Evolutionary conservation across 2,888 invertebrate species (phyloP).

Genomic region (Patella caerulea): DNA sequence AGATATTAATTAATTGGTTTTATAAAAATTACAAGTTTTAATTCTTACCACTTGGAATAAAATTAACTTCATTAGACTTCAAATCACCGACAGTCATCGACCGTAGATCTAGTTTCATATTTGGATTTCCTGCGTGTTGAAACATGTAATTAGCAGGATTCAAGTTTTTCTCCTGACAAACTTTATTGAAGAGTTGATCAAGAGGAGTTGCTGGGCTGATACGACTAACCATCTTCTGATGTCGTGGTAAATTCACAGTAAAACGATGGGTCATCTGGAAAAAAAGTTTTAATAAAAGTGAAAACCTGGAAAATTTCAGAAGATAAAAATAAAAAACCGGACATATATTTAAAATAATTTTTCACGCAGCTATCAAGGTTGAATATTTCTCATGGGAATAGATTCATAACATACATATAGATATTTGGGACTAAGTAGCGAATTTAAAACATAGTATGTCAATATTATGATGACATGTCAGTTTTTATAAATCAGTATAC

Average conservation of each 20-base stretch:
- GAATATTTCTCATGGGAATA: no score
- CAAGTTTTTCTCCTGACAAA: slow-evolving; percentile 84
- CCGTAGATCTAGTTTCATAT: slow-evolving; percentile 39
- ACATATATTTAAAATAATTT: no score
- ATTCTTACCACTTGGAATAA: slow-evolving; percentile 46
- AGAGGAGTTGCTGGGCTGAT: slow-evolving; percentile 81
- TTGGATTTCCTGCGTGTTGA: slow-evolving; percentile 80
- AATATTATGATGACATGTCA: no score
- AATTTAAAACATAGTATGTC: no score
- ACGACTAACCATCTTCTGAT: slow-evolving; percentile 84
- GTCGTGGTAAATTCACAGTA: slow-evolving; percentile 82
- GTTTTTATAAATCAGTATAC: no score
- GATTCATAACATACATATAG: no score
- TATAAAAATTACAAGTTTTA: not conserved
- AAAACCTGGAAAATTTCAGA: no score
- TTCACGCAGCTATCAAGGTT: no score
- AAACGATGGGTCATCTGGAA: slow-evolving; percentile 71
- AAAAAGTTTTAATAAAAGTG: not conserved
- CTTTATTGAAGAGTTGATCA: slow-evolving; percentile 80
- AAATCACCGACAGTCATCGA: slow-evolving; percentile 48
- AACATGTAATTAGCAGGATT: slow-evolving; percentile 81
- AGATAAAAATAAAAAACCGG: no score
- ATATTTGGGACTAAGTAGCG: no score
- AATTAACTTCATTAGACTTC: slow-evolving; percentile 53
- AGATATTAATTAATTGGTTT: not conserved